Conservation (phyloP, 2,113 vertebrate species). For the Trematocara zebra region DNA sequence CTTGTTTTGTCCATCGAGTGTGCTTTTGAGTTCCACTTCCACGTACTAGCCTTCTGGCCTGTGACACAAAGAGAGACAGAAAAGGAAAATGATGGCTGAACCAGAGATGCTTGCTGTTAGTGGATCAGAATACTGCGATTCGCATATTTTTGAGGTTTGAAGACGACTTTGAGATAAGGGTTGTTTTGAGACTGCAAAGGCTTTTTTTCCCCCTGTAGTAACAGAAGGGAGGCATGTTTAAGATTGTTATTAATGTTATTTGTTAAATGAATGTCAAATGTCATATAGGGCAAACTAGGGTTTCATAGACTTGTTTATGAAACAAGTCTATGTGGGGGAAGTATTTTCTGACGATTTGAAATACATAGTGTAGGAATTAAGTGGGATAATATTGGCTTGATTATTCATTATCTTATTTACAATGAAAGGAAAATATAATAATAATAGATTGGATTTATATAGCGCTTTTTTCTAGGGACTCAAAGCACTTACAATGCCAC, state of each 20-base stretch:
- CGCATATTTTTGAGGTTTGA: not conserved
- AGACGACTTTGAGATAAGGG: not conserved
- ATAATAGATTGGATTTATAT: no score
- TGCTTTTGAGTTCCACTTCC: not conserved
- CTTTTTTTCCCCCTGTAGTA: fast-evolving
- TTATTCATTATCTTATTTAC: not conserved
- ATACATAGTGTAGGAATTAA: not conserved
- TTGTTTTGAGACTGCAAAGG: not conserved
- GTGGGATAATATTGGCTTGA: not conserved
- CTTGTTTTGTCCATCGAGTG: not conserved
- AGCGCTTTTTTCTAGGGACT: no score
- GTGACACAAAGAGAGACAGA: not conserved
- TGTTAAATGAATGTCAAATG: not conserved
- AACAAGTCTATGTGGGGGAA: no score
- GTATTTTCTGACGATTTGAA: not conserved
- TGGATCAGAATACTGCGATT: not conserved
- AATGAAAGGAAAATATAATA: not conserved
- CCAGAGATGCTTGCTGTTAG: not conserved
- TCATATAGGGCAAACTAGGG: not conserved
- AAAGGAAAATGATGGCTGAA: not conserved
- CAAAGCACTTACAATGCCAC: no score
- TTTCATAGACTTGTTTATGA: not conserved
- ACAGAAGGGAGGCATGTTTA: not conserved
- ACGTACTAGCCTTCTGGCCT: not conserved
- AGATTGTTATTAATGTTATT: not conserved